Percentiles rank a stretch among this genome's conserved stretches.
Conservation (phyloP, 1,140 invertebrate species). For the Hormaphis cornu region DNA sequence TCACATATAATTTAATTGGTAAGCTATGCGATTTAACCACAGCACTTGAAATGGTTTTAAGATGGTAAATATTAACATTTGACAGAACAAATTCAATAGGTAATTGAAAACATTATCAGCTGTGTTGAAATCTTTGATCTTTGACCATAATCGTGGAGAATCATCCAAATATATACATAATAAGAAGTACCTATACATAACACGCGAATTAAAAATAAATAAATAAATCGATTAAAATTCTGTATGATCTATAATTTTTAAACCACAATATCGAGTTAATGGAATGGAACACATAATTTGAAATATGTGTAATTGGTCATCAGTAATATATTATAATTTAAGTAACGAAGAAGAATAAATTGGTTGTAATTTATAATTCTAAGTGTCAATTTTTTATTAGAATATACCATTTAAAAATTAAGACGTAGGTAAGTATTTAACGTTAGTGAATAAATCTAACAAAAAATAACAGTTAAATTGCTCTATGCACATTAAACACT, state of each 20-base stretch:
- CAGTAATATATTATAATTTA: no score
- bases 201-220: background rate
- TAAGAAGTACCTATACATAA: background rate
- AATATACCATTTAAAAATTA: no score
- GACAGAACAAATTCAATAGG: background rate
- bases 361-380: no score
- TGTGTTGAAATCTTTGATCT: conserved; percentile 21
- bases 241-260: background rate
- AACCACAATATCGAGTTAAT: no score
- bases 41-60: background rate
- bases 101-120: conserved; percentile 7
- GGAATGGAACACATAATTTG: no score
- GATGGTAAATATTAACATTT: background rate
- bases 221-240: background rate
- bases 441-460: no score
- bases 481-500: background rate
- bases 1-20: no score
- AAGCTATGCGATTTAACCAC: background rate
- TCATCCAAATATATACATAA: background rate
- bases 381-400: no score
- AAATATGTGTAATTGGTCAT: no score
- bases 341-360: no score
- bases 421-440: no score
- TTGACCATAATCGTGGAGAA: background rate
- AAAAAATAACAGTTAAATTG: background rate